A percentile compares a stretch with the other conserved stretches of the same genome.
Evolutionary conservation across 2,797 vertebrate species (phyloP).

Genomic region (Clarias platycephalus): DNA sequence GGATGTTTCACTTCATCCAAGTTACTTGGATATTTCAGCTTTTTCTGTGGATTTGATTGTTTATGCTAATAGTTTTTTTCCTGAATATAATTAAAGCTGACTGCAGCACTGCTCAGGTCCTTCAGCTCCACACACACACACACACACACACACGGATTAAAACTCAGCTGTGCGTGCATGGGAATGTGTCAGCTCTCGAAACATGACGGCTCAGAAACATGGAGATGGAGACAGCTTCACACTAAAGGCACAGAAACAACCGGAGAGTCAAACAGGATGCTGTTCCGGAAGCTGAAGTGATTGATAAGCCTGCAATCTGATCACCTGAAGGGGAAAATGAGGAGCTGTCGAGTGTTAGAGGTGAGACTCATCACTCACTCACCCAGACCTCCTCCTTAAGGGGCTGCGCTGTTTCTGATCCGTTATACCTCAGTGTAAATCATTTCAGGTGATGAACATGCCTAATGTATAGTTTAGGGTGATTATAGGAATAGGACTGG

Average conservation of each 20-base stretch:
- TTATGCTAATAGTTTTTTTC: neutral
- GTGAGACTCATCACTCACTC: conserved; percentile 15
- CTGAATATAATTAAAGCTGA: too few species aligned
- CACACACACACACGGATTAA: too few species aligned
- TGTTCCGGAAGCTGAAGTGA: neutral
- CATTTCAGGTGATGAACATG: neutral
- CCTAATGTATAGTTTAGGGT: neutral
- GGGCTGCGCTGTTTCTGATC: neutral
- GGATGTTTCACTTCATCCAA: neutral
- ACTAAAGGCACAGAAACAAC: neutral
- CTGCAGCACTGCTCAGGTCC: neutral
- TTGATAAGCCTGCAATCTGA: neutral
- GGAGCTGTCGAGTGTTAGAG: conserved; percentile 25
- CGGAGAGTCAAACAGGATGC: neutral
- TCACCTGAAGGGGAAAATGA: conserved; percentile 10
- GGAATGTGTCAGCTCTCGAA: neutral
- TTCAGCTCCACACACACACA: neutral
- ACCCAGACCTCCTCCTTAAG: neutral
- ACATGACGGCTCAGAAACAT: neutral
- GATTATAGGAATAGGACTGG: neutral
- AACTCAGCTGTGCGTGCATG: neutral
- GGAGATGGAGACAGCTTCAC: neutral
- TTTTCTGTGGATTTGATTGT: too few species aligned
- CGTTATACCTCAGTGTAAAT: neutral
- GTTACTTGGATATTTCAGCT: neutral